These are phyloP conservation scores for Crenichthys baileyi DNA, from an alignment of 2,797 vertebrate species.

Conservation along the genomic window DNA sequence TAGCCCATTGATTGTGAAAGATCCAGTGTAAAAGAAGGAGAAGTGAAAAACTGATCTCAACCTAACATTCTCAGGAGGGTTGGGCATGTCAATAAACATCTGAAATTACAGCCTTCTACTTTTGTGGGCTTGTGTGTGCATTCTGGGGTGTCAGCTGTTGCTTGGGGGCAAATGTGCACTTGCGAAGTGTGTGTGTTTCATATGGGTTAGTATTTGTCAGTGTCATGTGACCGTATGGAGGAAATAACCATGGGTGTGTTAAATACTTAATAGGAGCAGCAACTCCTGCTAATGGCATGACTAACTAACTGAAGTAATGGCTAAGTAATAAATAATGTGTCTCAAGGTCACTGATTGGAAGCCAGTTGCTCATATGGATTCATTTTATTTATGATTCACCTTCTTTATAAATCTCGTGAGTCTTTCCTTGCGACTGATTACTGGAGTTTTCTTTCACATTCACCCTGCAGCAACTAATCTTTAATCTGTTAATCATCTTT, in stretches of 20 bases:
- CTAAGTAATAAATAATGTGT: slow-evolving; percentile 54
- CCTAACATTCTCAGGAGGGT: slow-evolving; percentile 57
- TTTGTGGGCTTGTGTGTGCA: slow-evolving; percentile 12
- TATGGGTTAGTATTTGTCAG: slow-evolving; percentile 23
- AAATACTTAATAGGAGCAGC: slow-evolving; percentile 71
- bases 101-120: slow-evolving; percentile 72
- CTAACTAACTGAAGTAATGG: slow-evolving; percentile 49
- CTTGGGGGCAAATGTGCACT: slow-evolving; percentile 15
- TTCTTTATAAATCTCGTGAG: slow-evolving; percentile 11
- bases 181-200: slow-evolving; percentile 13
- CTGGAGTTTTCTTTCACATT: slow-evolving; percentile 38
- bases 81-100: slow-evolving; percentile 70
- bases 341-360: slow-evolving; percentile 57
- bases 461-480: slow-evolving; percentile 32
- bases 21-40: slow-evolving; percentile 15
- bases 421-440: slow-evolving; percentile 5
- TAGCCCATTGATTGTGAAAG: slow-evolving; percentile 11
- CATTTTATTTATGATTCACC: slow-evolving; percentile 23
- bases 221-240: slow-evolving; percentile 57
- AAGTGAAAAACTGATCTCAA: slow-evolving; percentile 56
- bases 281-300: slow-evolving; percentile 63
- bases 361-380: slow-evolving; percentile 2
- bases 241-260: slow-evolving; percentile 57
- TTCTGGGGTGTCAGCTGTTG: slow-evolving; percentile 12
- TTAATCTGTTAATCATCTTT: slow-evolving; percentile 50